Base-by-base conservation (phyloP, 2,888 invertebrate genomes). In the Amblyjoppa fuscipennis region DNA sequence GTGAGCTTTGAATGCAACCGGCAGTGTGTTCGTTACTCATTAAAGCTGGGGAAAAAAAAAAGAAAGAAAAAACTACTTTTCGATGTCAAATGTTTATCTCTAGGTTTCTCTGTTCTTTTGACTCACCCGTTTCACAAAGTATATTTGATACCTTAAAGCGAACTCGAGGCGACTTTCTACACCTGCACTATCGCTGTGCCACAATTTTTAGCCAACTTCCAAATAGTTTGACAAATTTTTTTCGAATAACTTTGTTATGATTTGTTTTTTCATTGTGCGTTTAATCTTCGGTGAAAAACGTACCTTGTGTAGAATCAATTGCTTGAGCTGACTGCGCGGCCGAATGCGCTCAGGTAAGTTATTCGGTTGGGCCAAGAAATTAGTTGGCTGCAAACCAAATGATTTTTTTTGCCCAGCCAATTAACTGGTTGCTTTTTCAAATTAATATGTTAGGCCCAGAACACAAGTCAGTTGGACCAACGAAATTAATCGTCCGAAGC, bases 11-110 rank as follows among this genome's bases (percentile, higher is more conserved):
- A 79, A 82, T 82, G 61, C 56, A 38, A 6, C 59, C 41, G 49
- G 51, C 56, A 71, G 59, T 81, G 73, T 51, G 61, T 75, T 75
- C 70, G 74, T 81, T 84, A 81, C 78, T 78, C 78, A 81, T 84
- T 64, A 84, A 84, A 74, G 69, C 59, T 61, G 16, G 69, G 76
- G 75, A 79, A 66, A 77, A 79, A 66, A 77, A 74, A 81, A 53
- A 28, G 61, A 81, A 77, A 68, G 59, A 81, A 74, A 68, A 78
- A 74, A 81, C 61, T 69, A 45, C 75, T 79, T 82, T 75, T 41
- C 68, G 71, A 75, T 79, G 71, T 82, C 61, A 71, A 82, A 76
- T 71, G 76, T 82, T 82, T 71, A 69, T 85, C 71, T 66, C 74
- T 28, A 53, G 73, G 53, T 78, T 85, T 28, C 13, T 20, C 69